Percentiles rank a stretch among this genome's conserved stretches.
phyloP scores from a whole-genome alignment of 2,113 vertebrate genomes.

The Desmodus rotundus region DNA sequence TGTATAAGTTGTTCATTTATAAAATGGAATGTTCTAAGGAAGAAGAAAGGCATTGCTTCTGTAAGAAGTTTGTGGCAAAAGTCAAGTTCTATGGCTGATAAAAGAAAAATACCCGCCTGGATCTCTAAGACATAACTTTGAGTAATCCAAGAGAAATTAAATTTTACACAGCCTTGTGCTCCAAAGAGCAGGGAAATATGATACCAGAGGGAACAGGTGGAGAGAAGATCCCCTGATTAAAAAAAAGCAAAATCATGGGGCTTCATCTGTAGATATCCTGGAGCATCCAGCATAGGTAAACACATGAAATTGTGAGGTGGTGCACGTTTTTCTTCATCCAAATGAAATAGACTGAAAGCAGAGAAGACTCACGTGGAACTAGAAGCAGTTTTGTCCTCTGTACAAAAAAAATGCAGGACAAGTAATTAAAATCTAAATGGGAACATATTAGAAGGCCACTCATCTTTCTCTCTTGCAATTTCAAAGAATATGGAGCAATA shows the following conservation, averaged over 20 bases:
- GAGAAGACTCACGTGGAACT: background rate
- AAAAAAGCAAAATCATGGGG: background rate
- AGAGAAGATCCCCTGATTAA: background rate
- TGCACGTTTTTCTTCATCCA: background rate
- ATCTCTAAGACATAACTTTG: background rate
- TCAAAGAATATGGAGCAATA: background rate
- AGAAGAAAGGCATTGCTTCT: background rate
- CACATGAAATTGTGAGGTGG: background rate
- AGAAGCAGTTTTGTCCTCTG: background rate
- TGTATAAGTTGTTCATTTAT: background rate
- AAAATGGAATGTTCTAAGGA: background rate
- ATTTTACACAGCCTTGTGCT: background rate
- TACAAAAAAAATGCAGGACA: background rate
- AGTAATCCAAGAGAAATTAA: background rate
- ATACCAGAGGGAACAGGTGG: background rate
- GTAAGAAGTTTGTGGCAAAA: background rate
- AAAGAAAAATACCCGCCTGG: background rate
- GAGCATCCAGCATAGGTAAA: background rate
- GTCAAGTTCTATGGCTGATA: background rate
- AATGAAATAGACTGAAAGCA: background rate
- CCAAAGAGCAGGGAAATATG: background rate
- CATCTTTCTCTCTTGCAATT: background rate
- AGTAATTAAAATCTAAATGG: constrained; percentile 33
- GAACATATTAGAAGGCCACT: background rate
- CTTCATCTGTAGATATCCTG: background rate